A percentile compares a stretch with the other conserved stretches of the same genome.
Conservation (phyloP, 1,140 invertebrate species). For the Coelopa frigida region DNA sequence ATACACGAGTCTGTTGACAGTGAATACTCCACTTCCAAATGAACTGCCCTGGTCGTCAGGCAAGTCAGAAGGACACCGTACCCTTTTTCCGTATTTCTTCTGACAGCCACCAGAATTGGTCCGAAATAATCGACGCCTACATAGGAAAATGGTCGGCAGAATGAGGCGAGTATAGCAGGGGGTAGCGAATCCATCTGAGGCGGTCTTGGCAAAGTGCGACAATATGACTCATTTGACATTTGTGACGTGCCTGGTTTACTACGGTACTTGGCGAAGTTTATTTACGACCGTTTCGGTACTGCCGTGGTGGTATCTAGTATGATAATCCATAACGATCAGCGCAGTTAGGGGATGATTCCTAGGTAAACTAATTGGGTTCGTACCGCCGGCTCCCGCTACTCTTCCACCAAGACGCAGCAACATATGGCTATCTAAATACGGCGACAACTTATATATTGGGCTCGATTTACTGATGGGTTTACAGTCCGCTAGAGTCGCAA, state of each 20-base stretch:
- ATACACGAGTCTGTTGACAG: slow-evolving; percentile 40
- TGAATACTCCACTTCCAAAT: slow-evolving; percentile 41
- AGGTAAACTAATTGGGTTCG: neutral
- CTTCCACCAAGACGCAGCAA: neutral
- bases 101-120: slow-evolving; percentile 24
- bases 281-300: slow-evolving; percentile 3
- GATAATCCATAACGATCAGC: slow-evolving; percentile 3
- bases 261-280: neutral
- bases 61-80: slow-evolving; percentile 43
- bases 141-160: neutral
- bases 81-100: slow-evolving; percentile 28
- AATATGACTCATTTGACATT: slow-evolving; percentile 8
- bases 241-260: neutral
- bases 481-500: too few relatives aligned
- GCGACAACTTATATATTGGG: neutral
- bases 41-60: slow-evolving; percentile 38
- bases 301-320: slow-evolving; percentile 1
- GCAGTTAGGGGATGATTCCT: neutral
- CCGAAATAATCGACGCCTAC: slow-evolving; percentile 24
- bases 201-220: neutral
- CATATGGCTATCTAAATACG: slow-evolving; percentile 5
- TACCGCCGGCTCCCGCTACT: neutral
- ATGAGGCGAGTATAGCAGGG: neutral
- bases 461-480: too few relatives aligned
- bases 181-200: slow-evolving; percentile 9